Evolutionary conservation across 2,888 invertebrate genomes (phyloP).

Genomic region (Deladenus siricidicola): DNA sequence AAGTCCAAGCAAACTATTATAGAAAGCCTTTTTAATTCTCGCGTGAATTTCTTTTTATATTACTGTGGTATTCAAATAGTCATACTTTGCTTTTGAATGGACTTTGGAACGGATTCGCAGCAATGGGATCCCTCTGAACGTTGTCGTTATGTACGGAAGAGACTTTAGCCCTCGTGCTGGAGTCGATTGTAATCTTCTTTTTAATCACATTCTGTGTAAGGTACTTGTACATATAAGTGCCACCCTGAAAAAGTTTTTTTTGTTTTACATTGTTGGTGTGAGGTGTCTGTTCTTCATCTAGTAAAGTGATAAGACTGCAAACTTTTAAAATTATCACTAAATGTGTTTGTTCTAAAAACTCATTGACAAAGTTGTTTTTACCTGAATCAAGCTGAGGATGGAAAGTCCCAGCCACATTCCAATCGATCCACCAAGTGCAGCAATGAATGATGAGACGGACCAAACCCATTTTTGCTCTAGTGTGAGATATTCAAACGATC

Average conservation of each 20-base stretch:
- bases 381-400: slow-evolving; percentile 51
- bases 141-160: slow-evolving; percentile 3
- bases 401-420: slow-evolving; percentile 53
- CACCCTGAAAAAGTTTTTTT: slow-evolving; percentile 30
- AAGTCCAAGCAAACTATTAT: too few relatives aligned
- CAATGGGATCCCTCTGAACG: slow-evolving; percentile 10
- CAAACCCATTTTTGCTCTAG: slow-evolving; percentile 48
- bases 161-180: neutral
- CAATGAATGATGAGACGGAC: slow-evolving; percentile 46
- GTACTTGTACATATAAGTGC: slow-evolving; percentile 43
- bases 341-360: neutral
- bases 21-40: too few relatives aligned
- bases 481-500: slow-evolving; percentile 49
- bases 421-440: slow-evolving; percentile 51
- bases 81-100: slow-evolving; percentile 25
- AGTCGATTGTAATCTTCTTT: too few relatives aligned
- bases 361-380: too few relatives aligned
- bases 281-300: too few relatives aligned
- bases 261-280: neutral
- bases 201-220: slow-evolving; percentile 38
- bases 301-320: too few relatives aligned
- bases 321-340: neutral
- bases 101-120: slow-evolving; percentile 39
- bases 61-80: neutral
- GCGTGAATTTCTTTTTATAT: neutral